A percentile compares a stretch with the other conserved stretches of the same genome.
Evolutionary conservation across 2,888 invertebrate genomes (phyloP).

Genomic region (Drosophila acutilabella): DNA sequence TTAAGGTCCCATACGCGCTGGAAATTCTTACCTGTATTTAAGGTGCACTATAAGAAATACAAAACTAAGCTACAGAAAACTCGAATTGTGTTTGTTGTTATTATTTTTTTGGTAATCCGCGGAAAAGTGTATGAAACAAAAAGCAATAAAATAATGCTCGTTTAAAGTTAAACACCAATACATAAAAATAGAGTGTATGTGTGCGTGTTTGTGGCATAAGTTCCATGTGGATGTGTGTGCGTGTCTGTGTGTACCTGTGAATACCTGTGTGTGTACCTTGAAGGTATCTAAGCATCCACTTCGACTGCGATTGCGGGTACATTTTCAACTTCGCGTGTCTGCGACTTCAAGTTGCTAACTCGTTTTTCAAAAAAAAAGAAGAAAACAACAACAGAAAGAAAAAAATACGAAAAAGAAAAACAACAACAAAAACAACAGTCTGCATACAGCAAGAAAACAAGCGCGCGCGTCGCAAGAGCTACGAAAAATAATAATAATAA

Average conservation of each 20-base stretch:
- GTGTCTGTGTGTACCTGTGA: slow-evolving; percentile 9
- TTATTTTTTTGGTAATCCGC: not conserved
- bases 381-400: slow-evolving; percentile 34
- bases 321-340: slow-evolving; percentile 55
- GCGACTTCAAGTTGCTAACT: slow-evolving; percentile 71
- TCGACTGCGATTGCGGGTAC: slow-evolving; percentile 37
- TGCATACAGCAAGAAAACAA: slow-evolving; percentile 60
- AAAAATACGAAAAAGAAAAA: slow-evolving; percentile 36
- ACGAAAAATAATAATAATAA: slow-evolving; percentile 42
- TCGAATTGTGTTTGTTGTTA: slow-evolving; percentile 27
- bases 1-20: slow-evolving; percentile 11
- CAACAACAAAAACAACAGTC: slow-evolving; percentile 51
- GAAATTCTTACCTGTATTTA: slow-evolving; percentile 1
- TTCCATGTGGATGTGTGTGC: slow-evolving; percentile 1
- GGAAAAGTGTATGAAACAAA: slow-evolving; percentile 20
- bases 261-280: slow-evolving; percentile 69
- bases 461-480: slow-evolving; percentile 46
- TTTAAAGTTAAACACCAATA: slow-evolving; percentile 20
- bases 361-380: slow-evolving; percentile 67
- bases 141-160: slow-evolving; percentile 17
- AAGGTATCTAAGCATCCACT: slow-evolving; percentile 76
- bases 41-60: slow-evolving; percentile 29
- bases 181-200: not conserved
- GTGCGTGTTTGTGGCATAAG: not conserved
- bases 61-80: slow-evolving; percentile 19